phyloP scores from a whole-genome alignment of 2,797 vertebrate genomes.

The Propithecus deckenii region DNA sequence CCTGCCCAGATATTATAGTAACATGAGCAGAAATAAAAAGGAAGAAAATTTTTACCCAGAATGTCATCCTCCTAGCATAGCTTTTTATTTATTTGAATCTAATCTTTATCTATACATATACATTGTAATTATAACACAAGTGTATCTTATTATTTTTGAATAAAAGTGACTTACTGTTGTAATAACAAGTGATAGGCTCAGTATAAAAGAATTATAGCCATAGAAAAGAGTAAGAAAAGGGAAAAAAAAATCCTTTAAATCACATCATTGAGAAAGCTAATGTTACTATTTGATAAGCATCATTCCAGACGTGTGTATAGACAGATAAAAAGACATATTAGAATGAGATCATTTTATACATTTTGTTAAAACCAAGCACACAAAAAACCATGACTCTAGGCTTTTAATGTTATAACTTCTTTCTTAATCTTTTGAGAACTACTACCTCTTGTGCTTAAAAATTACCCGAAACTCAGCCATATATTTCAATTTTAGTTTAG shows the following conservation, averaged over 20 bases:
- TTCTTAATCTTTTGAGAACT: slow-evolving; percentile 9
- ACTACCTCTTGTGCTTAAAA: background rate
- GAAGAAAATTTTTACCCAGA: background rate
- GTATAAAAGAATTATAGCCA: background rate
- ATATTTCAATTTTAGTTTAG: background rate
- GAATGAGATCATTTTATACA: background rate
- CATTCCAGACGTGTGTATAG: background rate
- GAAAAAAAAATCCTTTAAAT: background rate
- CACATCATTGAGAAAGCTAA: background rate
- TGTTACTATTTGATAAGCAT: background rate
- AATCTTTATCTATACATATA: background rate
- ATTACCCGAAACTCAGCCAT: background rate
- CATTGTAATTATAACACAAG: background rate
- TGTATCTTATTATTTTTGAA: slow-evolving; percentile 4
- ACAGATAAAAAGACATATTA: background rate
- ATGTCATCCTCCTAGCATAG: background rate
- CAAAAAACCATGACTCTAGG: background rate
- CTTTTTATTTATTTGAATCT: background rate
- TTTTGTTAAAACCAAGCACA: background rate
- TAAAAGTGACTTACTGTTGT: background rate
- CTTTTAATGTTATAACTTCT: background rate
- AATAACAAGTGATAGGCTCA: background rate
- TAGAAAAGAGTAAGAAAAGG: background rate
- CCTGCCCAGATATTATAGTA: background rate
- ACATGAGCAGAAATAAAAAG: background rate